phyloP scores from a whole-genome alignment of 64 coral and sea anemone genomes.

The Porites lutea region DNA sequence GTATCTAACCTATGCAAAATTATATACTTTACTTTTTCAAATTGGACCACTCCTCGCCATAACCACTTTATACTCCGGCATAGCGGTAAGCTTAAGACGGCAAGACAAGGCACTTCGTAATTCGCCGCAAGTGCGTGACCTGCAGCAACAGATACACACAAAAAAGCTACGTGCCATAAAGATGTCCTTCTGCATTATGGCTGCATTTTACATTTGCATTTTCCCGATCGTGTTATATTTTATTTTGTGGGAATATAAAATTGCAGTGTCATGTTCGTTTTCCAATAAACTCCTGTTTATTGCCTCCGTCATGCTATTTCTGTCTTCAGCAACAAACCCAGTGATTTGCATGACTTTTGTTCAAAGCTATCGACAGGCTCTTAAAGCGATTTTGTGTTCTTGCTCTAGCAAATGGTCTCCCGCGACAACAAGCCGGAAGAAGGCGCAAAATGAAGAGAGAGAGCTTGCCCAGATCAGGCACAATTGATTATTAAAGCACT shows the following conservation, averaged over 20 bases:
- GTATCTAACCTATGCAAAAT: not conserved
- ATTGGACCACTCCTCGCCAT: not conserved
- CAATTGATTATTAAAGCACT: no score
- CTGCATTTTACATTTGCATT: slow-evolving; percentile 3
- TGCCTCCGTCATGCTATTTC: not conserved
- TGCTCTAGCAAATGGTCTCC: not conserved
- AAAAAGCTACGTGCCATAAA: not conserved
- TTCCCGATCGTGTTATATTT: not conserved
- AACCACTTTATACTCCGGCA: not conserved
- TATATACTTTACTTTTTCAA: not conserved
- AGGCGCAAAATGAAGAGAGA: not conserved
- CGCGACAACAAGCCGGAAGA: not conserved
- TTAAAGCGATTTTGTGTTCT: not conserved
- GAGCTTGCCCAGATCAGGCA: not conserved
- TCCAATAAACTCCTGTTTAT: not conserved
- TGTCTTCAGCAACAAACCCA: not conserved
- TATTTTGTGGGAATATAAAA: not conserved
- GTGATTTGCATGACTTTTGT: not conserved
- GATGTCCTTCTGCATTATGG: not conserved
- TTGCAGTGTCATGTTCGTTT: not conserved
- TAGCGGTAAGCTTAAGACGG: not conserved
- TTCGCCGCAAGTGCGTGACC: no score
- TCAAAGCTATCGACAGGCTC: not conserved
- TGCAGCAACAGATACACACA: not conserved
- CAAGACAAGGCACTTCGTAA: not conserved